Percentiles rank a stretch among this genome's conserved stretches.
phyloP scores from a whole-genome alignment of 1,140 invertebrate genomes.

The Rhyacophila brunnea region DNA sequence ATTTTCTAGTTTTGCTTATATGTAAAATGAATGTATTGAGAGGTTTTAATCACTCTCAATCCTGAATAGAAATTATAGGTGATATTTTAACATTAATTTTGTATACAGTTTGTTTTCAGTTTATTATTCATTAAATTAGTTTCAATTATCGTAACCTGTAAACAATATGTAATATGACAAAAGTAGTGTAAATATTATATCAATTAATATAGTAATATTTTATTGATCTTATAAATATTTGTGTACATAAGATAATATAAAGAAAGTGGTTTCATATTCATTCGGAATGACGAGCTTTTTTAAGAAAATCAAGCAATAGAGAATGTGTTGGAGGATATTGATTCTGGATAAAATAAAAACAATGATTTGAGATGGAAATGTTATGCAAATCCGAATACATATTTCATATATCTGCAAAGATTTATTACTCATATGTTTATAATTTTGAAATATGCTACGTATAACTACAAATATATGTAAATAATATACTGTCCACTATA shows the following conservation, averaged over 20 bases:
- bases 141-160: constrained; percentile 4
- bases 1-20: not conserved
- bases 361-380: not conserved
- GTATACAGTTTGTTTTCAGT: constrained; percentile 17
- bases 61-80: not conserved
- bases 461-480: constrained; percentile 18
- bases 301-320: not conserved
- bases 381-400: too few relatives aligned
- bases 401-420: too few relatives aligned
- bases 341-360: not conserved
- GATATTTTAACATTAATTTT: constrained; percentile 14
- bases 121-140: constrained; percentile 6
- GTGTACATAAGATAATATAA: constrained; percentile 2
- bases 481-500: constrained; percentile 31
- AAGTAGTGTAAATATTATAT: constrained; percentile 12
- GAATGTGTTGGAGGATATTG: not conserved
- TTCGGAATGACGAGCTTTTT: constrained; percentile 6
- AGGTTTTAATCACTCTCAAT: not conserved
- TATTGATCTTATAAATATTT: constrained; percentile 11
- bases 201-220: constrained; percentile 3
- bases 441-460: constrained; percentile 19
- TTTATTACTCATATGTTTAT: too few relatives aligned
- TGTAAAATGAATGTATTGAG: not conserved
- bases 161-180: constrained; percentile 4
- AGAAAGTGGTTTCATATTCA: constrained; percentile 14